Percentiles rank a stretch among this genome's conserved stretches.
These are phyloP conservation scores for Theonella swinhoei DNA, from an alignment of 37 sponge, comb jelly and placozoan genomes.

Conservation along the genomic window DNA sequence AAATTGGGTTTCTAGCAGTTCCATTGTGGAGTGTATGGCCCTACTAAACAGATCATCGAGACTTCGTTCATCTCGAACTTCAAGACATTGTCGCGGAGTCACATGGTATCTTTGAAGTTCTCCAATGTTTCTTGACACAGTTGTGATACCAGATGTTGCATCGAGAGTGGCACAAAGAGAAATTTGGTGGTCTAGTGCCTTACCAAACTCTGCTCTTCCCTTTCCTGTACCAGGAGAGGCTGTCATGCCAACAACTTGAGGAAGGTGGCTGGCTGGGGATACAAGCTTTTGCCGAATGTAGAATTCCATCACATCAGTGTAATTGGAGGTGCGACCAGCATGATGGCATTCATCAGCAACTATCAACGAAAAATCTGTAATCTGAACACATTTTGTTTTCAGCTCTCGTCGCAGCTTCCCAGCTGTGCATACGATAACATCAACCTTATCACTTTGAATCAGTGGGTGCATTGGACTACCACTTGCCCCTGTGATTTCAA, in stretches of 20 bases:
- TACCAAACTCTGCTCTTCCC: background rate
- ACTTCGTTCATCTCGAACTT: slow-evolving; percentile 10
- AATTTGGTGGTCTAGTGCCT: slow-evolving; percentile 30
- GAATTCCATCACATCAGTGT: slow-evolving; percentile 61
- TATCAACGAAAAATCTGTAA: slow-evolving; percentile 61
- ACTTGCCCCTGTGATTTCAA: slow-evolving; percentile 49
- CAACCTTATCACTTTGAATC: background rate
- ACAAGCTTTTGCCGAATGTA: slow-evolving; percentile 59
- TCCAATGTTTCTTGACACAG: slow-evolving; percentile 28
- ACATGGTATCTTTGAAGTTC: slow-evolving; percentile 35
- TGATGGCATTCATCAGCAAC: slow-evolving; percentile 95
- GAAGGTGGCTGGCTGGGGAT: background rate
- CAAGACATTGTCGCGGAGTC: background rate
- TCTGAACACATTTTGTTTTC: slow-evolving; percentile 1
- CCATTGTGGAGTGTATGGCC: slow-evolving; percentile 4
- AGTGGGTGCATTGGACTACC: background rate
- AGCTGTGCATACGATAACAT: slow-evolving; percentile 71
- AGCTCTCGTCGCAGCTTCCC: slow-evolving; percentile 57
- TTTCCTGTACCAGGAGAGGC: slow-evolving; percentile 72
- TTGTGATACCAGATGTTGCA: slow-evolving; percentile 63
- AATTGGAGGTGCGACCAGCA: slow-evolving; percentile 50
- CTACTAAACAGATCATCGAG: background rate
- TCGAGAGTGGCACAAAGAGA: slow-evolving; percentile 70
- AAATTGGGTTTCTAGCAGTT: background rate
- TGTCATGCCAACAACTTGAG: slow-evolving; percentile 78